Evolutionary conservation across 2,888 invertebrate species (phyloP), one percentile per base, ranked within the genome.

Genomic region (Drosophila peninsularis): DNA sequence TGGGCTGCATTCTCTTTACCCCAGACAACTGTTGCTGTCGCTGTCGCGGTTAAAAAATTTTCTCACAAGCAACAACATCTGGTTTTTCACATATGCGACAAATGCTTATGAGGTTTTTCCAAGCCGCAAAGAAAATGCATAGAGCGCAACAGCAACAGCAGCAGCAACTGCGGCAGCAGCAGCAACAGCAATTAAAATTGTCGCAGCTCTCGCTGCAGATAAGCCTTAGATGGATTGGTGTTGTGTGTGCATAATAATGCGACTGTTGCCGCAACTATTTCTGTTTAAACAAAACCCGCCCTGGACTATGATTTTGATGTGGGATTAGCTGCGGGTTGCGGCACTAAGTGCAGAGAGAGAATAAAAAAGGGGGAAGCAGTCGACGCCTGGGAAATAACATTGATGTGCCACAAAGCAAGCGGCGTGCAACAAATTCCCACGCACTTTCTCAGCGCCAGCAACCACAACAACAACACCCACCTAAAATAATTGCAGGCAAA

Each of bases 1-100:
- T 88, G 50, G 62, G 41, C 21, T 60, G 32, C 61, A 36, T 49
- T 69, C 72, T 65, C 17, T 69, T 70, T 75, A 71, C 75, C 36
- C 24, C 11, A 7, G 5, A 14, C 21, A 32, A 36, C 52, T n/a
- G 36, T 50, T 70, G 73, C 69, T 72, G 67, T 71, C n/a, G n/a
- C n/a, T 57, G 73, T 60, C 69, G 78, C 78, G 64, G 58, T 56
- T 49, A 57, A 72, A 82, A 82, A 68, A 85, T 88, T 79, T 83
- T 83, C 83, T 83, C 83, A 88, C 82, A 85, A 68, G 62, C 58
- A 24, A 42, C 67, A 74, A 70, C 88, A 79, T 82, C 69, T 82
- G 88, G 83, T 77, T 88, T 85, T 79, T 50, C 83, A 85, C 82
- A 78, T 74, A 78, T 75, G 82, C 77, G 70, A 82, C 73, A 71